phyloP scores from a whole-genome alignment of 2,113 vertebrate species.

The Dascyllus trimaculatus region DNA sequence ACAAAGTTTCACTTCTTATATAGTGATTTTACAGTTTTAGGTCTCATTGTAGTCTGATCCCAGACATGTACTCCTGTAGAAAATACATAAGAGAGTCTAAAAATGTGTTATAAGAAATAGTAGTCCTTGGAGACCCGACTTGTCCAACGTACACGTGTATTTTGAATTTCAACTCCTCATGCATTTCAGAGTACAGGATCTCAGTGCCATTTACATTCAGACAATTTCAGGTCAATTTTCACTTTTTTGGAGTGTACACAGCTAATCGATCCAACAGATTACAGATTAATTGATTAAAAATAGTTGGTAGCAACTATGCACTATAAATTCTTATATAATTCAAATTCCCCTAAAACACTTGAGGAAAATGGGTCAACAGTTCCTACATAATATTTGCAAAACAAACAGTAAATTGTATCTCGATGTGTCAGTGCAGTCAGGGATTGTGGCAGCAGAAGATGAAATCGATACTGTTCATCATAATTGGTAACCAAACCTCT shows the following conservation, averaged over 20 bases:
- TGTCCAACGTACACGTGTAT: too few species aligned
- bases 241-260: too few species aligned
- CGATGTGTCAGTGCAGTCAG: conserved; percentile 16
- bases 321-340: background rate
- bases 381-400: conserved; percentile 4
- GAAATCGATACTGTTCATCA: background rate
- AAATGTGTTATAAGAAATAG: too few species aligned
- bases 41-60: too few species aligned
- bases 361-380: conserved; percentile 3
- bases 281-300: background rate
- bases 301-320: background rate
- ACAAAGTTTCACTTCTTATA: too few species aligned
- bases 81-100: too few species aligned
- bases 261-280: too few species aligned
- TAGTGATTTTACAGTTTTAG: too few species aligned
- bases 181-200: too few species aligned
- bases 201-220: background rate
- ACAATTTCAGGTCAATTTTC: background rate
- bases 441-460: background rate
- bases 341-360: background rate
- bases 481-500: conserved; percentile 6
- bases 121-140: too few species aligned
- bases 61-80: too few species aligned
- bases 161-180: too few species aligned
- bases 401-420: conserved; percentile 15